Evolutionary conservation across 2,888 invertebrate species (phyloP), one percentile per base, ranked within the genome.

Genomic region (Orchesellides sinensis): DNA sequence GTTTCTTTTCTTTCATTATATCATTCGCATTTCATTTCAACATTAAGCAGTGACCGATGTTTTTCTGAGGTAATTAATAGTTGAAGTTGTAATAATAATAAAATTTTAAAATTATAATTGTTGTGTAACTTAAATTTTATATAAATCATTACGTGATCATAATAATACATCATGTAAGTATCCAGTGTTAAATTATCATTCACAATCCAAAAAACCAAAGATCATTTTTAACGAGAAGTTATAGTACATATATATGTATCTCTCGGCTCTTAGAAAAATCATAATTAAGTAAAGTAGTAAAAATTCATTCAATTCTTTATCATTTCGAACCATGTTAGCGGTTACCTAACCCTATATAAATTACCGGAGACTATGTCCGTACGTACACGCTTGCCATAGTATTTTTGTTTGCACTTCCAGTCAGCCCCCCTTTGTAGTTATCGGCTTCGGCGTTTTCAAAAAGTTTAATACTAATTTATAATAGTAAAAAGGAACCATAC

Each of bases 91-190:
- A n/a, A 59, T 35, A 66, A 75, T 66, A 75, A 47, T 54, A 74
- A 75, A 25, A 25, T 32, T 45, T 61, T n/a, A 47, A 47, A 47
- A 47, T 47, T 4, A 12, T 21, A 52, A 52, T n/a, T n/a, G n/a
- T n/a, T n/a, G 5, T 32, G 40, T 40, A 40, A 40, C 40, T 14
- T 52, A 52, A 17, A 10, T 52, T 52, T 21, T 32, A 25, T 45
- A 56, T 49, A 32, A 19, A 61, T 61, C 47, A 49, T 29, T 59
- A n/a, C n/a, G 23, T 63, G 23, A 27, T 66, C 5, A 45, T 72
- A 79, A 65, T 79, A 79, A 79, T 79, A 79, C 79, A 66, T 29
- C n/a, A 47, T 68, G 78, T 79, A 79, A 79, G 79, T 79, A 79
- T 72, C 65, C 65, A 63, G 56, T 72, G 56, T 69, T 35, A 45